Base-by-base conservation (phyloP, 1,140 invertebrate species). In the Apis laboriosa region DNA sequence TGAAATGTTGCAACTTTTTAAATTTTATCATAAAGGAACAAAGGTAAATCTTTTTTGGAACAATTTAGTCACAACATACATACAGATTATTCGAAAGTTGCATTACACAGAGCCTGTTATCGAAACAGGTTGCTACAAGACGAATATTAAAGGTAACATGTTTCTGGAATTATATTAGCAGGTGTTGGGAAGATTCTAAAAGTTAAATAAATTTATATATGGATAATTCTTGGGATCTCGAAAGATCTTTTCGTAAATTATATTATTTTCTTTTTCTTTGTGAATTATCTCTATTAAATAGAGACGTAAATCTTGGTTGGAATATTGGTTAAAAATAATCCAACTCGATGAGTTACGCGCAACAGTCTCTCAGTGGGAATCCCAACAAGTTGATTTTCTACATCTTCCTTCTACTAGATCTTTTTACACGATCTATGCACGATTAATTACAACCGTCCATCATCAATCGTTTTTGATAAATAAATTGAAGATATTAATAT, bases 221-320 rank as follows among this genome's bases (percentile, higher is more conserved):
- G 34, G 34, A 43, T 7, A 43, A 34, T 34, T 43, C 34, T 43
- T 43, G 34, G 0, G 34, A 7, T 43, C 34, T 43, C 17, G 34
- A 67, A 49, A 67, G 34, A 12, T 13, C 53, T 19, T 9, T 28
- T 2, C 2, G 17, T 71, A 13, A 19, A 71, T 55, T 2, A n/a
- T 11, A 43, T 68, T 13, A 12, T 24, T 17, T 58, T 1, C 49
- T n/a, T 8, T n/a, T 24, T 11, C 12, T 7, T 2, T 7, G 12
- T 43, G 9, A n/a, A 43, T 60, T 73, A 73, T 43, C 12, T 24
- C 24, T 24, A 24, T 24, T 2, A 5, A 61, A 49, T 61, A 63
- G 51, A 75, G 34, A 75, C 73, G 73, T 75, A 61, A 61, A 75
- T 75, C 15, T 43, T 49, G 73, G 43, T 17, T 19, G 73, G 34